Evolutionary conservation across 23 tunicate species (phyloP), one percentile per base, ranked within the genome.

Genomic region (Styela clava): DNA sequence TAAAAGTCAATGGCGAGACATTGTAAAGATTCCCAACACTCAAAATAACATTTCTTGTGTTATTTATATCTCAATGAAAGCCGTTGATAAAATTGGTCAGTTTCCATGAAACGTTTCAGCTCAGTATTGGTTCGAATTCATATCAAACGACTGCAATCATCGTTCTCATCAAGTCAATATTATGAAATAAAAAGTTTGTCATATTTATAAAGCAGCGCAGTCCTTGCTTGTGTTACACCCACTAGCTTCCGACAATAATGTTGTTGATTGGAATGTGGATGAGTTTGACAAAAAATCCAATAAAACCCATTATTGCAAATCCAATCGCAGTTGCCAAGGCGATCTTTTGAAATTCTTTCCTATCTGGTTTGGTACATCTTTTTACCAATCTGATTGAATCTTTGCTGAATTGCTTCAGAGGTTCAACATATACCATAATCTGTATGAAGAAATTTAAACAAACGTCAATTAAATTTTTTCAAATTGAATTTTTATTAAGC

Each of bases 191-290:
- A 44, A n/a, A 12, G 7, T 12, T 44, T 44, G 56, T 44, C 56
- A 12, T 12, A 12, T 44, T 44, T 44, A 44, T 5, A 44, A 44
- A 44, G 56, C 12, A 5, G 7, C 12, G 56, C 56, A 44, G 56
- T 44, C 9, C 12, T 44, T 44, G 12, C 73, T 24, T 16, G n/a
- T 24, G 73, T 12, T 3, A 32, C 23, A 2, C 24, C 34, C 2
- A 52, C 81, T 93, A 93, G 35, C 93, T 87, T 76, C 99, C 99
- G 27, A 96, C 99, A 73, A 96, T 96, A 35, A 96, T 96, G 85
- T 96, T 96, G 92, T 96, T 96, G 90, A 96, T 96, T 34, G 99
- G 99, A 81, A 96, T 96, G 83, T 96, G 99, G 64, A 96, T 96
- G 20, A 96, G 79, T 69, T 96, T 96, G 52, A 96, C 99, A 62